Percentiles rank a stretch among this genome's conserved stretches.
phyloP scores from a whole-genome alignment of 1,140 invertebrate species.

The Coenobita brevimanus region DNA sequence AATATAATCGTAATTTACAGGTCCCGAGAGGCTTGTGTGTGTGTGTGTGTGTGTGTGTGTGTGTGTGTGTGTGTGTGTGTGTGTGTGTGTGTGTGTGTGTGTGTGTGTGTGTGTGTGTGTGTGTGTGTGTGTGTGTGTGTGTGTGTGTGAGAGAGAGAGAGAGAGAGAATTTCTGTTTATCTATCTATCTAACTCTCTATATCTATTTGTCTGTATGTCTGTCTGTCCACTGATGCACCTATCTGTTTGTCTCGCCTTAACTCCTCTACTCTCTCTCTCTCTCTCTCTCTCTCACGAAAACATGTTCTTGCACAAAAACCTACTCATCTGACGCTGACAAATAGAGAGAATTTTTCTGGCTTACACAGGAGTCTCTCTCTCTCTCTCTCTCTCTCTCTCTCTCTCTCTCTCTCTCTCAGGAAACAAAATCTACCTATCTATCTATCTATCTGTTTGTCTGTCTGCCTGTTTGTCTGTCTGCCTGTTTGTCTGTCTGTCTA shows the following conservation, averaged over 20 bases:
- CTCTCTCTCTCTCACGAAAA: background rate
- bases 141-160: background rate
- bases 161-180: too few species aligned
- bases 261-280: background rate
- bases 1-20: background rate
- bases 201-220: slow-evolving; percentile 1
- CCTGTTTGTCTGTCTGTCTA: too few species aligned
- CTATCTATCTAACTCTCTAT: background rate
- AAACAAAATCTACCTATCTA: too few species aligned
- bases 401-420: background rate
- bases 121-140: background rate
- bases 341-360: background rate
- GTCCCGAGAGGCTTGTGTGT: background rate
- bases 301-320: background rate
- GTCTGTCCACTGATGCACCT: background rate
- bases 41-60: slow-evolving; percentile 9
- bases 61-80: background rate
- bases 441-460: too few species aligned
- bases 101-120: background rate
- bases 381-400: background rate
- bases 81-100: background rate
- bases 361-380: background rate
- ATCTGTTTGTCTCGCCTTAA: background rate
- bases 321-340: background rate
- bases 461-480: too few species aligned